These are phyloP conservation scores for Capromys pilorides DNA, from an alignment of 2,797 vertebrate genomes.

Conservation along the genomic window DNA sequence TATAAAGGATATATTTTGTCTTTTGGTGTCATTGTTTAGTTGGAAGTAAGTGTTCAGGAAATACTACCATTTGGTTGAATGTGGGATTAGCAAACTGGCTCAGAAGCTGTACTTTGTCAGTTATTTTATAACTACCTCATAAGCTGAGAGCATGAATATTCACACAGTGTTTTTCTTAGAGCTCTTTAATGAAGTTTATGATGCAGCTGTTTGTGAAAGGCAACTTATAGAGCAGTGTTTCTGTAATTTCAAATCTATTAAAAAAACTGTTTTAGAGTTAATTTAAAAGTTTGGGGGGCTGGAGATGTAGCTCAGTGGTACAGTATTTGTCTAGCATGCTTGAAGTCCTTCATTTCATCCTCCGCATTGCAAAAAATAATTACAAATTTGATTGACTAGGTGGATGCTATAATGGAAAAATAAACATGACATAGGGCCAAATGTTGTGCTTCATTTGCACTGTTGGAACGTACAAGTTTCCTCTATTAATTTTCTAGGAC, in stretches of 20 bases:
- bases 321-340: background rate
- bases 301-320: background rate
- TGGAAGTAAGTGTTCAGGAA: background rate
- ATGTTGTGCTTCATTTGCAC: background rate
- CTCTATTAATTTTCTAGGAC: constrained; percentile 85
- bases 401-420: too few relatives aligned
- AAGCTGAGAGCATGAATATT: background rate
- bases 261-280: background rate
- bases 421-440: rapidly evolving
- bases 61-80: background rate
- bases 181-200: background rate
- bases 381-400: background rate
- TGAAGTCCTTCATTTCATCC: background rate
- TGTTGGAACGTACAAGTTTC: rapidly evolving
- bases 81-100: background rate
- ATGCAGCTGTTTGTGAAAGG: background rate
- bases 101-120: background rate
- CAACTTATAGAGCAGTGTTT: background rate
- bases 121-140: background rate
- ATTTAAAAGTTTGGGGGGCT: background rate
- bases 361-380: background rate
- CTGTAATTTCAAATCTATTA: background rate
- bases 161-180: background rate
- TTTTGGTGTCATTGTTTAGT: background rate
- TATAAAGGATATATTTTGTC: background rate